Evolutionary conservation across 2,888 invertebrate species (phyloP).

Genomic region (Ashinkailepas kermadecensis): DNA sequence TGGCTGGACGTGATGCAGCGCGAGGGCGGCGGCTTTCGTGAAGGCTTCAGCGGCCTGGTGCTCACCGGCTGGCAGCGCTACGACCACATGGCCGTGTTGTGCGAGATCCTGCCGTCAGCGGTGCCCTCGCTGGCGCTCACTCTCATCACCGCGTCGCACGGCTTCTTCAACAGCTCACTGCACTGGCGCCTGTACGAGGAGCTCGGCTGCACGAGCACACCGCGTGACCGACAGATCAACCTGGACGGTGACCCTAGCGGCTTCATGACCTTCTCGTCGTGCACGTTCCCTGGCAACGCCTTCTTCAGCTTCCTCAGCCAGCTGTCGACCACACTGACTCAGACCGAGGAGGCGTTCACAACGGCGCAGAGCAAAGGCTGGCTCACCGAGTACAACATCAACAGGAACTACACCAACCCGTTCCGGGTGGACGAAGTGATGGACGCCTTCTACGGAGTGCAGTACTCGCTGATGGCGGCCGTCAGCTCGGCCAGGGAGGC

Average conservation of each 20-base stretch:
- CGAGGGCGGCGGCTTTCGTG: not conserved
- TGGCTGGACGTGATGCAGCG: conserved; percentile 53
- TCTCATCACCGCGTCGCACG: conserved; percentile 44
- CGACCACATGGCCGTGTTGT: conserved; percentile 40
- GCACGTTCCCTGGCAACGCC: conserved; percentile 57
- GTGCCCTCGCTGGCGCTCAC: conserved; percentile 39
- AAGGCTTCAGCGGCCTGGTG: conserved; percentile 44
- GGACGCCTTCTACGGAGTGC: conserved; percentile 30
- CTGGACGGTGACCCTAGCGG: conserved; percentile 53
- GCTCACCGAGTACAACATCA: conserved; percentile 63
- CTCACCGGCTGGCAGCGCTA: conserved; percentile 48
- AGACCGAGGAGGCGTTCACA: conserved; percentile 41
- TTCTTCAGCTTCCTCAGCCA: conserved; percentile 48
- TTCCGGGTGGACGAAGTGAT: conserved; percentile 47
- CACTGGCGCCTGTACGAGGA: conserved; percentile 46
- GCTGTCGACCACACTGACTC: conserved; percentile 43
- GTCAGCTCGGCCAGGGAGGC: conserved; percentile 51
- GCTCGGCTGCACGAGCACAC: conserved; percentile 49
- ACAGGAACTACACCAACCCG: conserved; percentile 52
- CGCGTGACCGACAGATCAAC: conserved; percentile 47
- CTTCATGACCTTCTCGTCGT: conserved; percentile 55
- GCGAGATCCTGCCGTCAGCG: conserved; percentile 39
- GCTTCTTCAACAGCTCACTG: conserved; percentile 53
- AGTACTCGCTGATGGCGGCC: conserved; percentile 39
- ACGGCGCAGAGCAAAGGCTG: conserved; percentile 49